phyloP scores from a whole-genome alignment of 2,797 vertebrate genomes.

The Micromesistius poutassou region DNA sequence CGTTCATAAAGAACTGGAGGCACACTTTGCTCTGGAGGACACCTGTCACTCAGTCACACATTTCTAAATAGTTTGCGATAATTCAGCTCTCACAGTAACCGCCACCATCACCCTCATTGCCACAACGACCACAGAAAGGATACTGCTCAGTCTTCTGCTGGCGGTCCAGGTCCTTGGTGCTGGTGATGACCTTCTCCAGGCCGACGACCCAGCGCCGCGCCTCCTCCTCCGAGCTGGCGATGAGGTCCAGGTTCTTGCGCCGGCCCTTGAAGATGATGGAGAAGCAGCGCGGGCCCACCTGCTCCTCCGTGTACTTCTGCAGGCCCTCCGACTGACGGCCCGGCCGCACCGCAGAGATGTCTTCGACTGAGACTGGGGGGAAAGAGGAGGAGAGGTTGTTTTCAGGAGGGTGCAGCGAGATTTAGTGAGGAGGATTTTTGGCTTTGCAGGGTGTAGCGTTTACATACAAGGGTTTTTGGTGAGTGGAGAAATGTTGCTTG shows the following conservation, averaged over 20 bases:
- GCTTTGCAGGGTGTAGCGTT: too few species aligned
- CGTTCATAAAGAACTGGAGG: too few species aligned
- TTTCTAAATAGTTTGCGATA: too few species aligned
- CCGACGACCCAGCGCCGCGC: conserved; percentile 86
- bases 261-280: conserved; percentile 90
- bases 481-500: too few species aligned
- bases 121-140: conserved; percentile 71
- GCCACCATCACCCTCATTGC: background rate
- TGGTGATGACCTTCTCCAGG: conserved; percentile 81
- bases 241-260: conserved; percentile 89
- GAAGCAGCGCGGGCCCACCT: conserved; percentile 83
- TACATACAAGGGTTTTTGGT: too few species aligned
- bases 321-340: conserved; percentile 91
- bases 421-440: too few species aligned
- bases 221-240: conserved; percentile 81
- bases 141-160: conserved; percentile 91
- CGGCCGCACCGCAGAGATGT: conserved; percentile 82
- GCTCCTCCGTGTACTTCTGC: conserved; percentile 84
- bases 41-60: background rate
- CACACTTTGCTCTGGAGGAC: too few species aligned
- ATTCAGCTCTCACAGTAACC: background rate
- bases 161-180: conserved; percentile 72
- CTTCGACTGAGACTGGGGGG: conserved; percentile 84
- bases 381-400: too few species aligned
- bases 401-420: background rate